These are phyloP conservation scores for Apteryx owenii DNA, from an alignment of 2,113 vertebrate species.

Conservation along the genomic window DNA sequence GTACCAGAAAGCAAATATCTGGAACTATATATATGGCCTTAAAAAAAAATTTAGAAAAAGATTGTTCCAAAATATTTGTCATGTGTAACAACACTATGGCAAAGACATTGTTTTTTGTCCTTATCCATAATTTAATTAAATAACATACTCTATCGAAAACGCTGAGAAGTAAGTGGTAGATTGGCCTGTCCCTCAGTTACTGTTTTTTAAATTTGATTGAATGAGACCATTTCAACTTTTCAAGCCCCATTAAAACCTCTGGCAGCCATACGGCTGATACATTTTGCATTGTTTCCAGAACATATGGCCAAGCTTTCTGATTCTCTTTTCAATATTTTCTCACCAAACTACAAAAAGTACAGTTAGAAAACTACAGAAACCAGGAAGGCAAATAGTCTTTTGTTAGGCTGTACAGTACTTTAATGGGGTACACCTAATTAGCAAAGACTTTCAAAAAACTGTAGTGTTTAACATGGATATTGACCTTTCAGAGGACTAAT, in stretches of 20 bases:
- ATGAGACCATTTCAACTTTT: background rate
- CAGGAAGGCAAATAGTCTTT: background rate
- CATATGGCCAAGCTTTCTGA: background rate
- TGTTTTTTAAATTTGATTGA: constrained; percentile 6
- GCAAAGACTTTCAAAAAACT: background rate
- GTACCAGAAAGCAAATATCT: background rate
- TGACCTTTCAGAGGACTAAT: background rate
- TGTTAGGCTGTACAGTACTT: background rate
- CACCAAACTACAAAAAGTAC: background rate
- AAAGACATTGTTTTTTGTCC: background rate
- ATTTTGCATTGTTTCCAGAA: background rate
- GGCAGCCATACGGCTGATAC: background rate
- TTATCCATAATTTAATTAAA: background rate
- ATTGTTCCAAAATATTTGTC: background rate
- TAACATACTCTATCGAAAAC: background rate
- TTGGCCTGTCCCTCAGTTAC: background rate
- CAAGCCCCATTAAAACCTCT: background rate
- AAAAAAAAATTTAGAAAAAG: background rate
- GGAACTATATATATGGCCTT: background rate
- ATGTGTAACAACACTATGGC: background rate
- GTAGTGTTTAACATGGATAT: background rate
- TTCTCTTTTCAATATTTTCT: background rate
- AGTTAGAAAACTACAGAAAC: background rate
- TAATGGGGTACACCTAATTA: background rate
- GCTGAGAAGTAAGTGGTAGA: background rate